A percentile compares a stretch with the other conserved stretches of the same genome.
These are phyloP conservation scores for Hyperoplus immaculatus DNA, from an alignment of 2,797 vertebrate genomes.

Conservation along the genomic window DNA sequence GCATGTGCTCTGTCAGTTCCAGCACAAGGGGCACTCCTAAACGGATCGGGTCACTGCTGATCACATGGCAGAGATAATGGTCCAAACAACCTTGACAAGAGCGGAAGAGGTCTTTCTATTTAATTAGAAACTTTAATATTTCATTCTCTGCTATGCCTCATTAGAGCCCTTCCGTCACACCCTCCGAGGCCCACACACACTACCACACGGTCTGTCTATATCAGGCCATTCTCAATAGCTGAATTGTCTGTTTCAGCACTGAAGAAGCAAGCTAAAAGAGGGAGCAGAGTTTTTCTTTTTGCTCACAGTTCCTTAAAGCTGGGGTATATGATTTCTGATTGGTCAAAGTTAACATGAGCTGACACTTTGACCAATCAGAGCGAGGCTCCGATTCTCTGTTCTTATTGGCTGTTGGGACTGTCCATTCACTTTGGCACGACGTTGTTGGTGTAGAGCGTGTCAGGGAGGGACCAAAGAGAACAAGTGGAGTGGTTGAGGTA, in stretches of 20 bases:
- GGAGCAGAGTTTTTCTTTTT: constrained; percentile 26
- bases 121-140: constrained; percentile 90
- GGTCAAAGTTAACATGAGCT: too few relatives aligned
- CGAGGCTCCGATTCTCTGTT: too few relatives aligned
- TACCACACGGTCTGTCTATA: constrained; percentile 54
- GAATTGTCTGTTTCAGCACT: constrained; percentile 42
- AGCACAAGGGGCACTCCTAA: constrained; percentile 75
- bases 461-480: too few relatives aligned
- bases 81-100: constrained; percentile 87
- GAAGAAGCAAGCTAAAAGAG: constrained; percentile 35
- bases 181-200: constrained; percentile 64
- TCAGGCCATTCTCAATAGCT: constrained; percentile 63
- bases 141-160: constrained; percentile 86
- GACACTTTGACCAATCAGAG: too few relatives aligned
- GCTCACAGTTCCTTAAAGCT: constrained; percentile 20
- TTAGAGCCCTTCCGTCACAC: constrained; percentile 84
- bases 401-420: constrained; percentile 2
- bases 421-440: too few relatives aligned
- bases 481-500: too few relatives aligned
- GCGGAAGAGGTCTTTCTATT: constrained; percentile 85
- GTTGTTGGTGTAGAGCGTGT: too few relatives aligned
- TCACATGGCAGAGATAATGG: constrained; percentile 86
- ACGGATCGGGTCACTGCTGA: constrained; percentile 81
- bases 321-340: too few relatives aligned
- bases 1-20: constrained; percentile 56